Percentiles rank a stretch among this genome's conserved stretches.
phyloP scores from a whole-genome alignment of 2,797 vertebrate species.

The Nothura maculosa region DNA sequence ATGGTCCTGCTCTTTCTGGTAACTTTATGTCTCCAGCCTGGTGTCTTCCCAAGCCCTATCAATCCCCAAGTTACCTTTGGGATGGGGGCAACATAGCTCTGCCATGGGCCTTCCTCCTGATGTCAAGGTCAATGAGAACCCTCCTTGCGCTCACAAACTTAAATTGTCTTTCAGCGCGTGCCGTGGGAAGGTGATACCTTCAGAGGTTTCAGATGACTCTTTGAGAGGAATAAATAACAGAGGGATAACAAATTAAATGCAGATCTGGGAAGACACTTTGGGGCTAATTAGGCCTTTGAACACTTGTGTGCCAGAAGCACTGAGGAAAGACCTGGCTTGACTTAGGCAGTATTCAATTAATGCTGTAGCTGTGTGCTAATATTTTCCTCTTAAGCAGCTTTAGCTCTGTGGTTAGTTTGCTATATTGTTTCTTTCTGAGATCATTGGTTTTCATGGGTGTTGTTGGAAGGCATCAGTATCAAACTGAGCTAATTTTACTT shows the following conservation, averaged over 20 bases:
- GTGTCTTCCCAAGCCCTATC: not conserved
- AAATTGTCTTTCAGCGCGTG: not conserved
- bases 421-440: not conserved
- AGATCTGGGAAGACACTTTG: constrained; percentile 21
- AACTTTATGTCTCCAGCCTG: not conserved
- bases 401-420: not conserved
- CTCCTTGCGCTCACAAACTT: not conserved
- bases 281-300: not conserved
- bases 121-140: not conserved
- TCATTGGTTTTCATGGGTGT: constrained; percentile 8
- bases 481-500: constrained; percentile 6
- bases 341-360: constrained; percentile 37
- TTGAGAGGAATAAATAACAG: constrained; percentile 8
- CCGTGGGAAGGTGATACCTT: not conserved
- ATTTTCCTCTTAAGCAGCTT: not conserved
- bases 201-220: not conserved
- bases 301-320: not conserved
- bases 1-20: not conserved
- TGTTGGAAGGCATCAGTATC: not conserved
- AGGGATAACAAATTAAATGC: constrained; percentile 37
- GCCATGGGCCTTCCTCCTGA: not conserved
- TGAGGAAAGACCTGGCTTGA: not conserved
- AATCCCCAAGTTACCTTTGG: not conserved
- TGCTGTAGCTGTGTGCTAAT: not conserved
- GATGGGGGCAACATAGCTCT: too few species aligned